phyloP scores from a whole-genome alignment of 2,797 vertebrate species.

The Stomatorhinus walkeri region DNA sequence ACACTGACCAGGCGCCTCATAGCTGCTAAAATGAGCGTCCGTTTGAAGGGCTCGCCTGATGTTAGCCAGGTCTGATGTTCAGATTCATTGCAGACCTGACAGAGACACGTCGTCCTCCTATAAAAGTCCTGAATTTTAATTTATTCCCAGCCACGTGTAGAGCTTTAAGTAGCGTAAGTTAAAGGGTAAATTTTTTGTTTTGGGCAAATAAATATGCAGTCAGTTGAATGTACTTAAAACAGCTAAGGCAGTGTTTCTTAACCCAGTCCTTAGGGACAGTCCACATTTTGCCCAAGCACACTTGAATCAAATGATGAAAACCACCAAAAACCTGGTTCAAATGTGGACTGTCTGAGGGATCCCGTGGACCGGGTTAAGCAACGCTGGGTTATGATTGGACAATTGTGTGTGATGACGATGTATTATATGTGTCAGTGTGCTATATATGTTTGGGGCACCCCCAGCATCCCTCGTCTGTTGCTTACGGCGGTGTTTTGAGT shows the following conservation, averaged over 20 bases:
- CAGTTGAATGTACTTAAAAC: neutral
- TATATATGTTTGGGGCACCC: neutral
- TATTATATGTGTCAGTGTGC: neutral
- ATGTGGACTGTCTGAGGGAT: neutral
- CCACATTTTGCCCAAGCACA: neutral
- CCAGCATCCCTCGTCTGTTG: neutral
- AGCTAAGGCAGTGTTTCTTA: neutral
- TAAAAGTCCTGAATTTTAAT: neutral
- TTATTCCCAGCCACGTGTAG: neutral
- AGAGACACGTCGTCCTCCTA: neutral
- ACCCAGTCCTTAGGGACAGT: neutral
- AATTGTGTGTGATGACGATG: neutral
- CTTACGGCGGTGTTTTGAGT: neutral
- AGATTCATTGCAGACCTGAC: neutral
- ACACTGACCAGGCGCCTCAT: neutral
- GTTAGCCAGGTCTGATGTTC: neutral
- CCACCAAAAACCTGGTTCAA: neutral
- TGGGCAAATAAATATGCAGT: neutral
- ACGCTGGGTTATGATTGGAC: neutral
- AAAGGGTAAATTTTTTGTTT: constrained; percentile 12
- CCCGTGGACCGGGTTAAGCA: neutral
- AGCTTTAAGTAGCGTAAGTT: neutral
- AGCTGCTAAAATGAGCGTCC: neutral
- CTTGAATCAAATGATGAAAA: neutral
- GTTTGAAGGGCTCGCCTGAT: neutral